Evolutionary conservation across 2,888 invertebrate genomes (phyloP).

Genomic region (Drosophila cracens): DNA sequence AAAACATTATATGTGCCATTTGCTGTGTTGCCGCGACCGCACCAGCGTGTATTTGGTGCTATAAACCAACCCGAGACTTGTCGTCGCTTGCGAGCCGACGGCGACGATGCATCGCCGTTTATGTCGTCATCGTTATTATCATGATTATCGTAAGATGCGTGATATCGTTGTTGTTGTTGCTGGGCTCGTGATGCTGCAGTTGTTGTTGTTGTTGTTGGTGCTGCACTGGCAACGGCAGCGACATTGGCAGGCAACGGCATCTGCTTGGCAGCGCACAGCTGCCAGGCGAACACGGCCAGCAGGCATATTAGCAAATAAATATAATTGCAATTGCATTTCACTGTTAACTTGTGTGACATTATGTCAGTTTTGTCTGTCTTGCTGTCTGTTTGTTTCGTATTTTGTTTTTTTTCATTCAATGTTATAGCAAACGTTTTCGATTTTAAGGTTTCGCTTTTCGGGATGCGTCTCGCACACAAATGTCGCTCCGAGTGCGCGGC

Average conservation of each 20-base stretch:
- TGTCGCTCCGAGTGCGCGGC: conserved; percentile 21
- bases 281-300: conserved; percentile 46
- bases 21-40: conserved; percentile 94
- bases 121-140: conserved; percentile 66
- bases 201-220: conserved; percentile 35
- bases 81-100: conserved; percentile 64
- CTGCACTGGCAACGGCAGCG: conserved; percentile 45
- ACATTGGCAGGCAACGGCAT: conserved; percentile 61
- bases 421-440: conserved; percentile 16
- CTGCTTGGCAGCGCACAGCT: conserved; percentile 47
- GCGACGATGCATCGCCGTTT: conserved; percentile 25
- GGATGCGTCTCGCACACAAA: conserved; percentile 37
- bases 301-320: conserved; percentile 40
- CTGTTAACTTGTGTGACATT: conserved; percentile 30
- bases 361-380: conserved; percentile 11
- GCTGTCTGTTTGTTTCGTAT: not conserved
- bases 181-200: conserved; percentile 28
- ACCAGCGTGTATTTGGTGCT: conserved; percentile 97
- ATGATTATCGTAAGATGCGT: conserved; percentile 70
- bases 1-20: conserved; percentile 90
- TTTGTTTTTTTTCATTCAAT: conserved; percentile 34
- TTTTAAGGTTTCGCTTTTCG: conserved; percentile 49
- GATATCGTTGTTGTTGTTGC: conserved; percentile 51
- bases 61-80: conserved; percentile 88
- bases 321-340: conserved; percentile 28